Evolutionary conservation across 2,113 vertebrate species (phyloP).

Genomic region (Anguilla japonica): DNA sequence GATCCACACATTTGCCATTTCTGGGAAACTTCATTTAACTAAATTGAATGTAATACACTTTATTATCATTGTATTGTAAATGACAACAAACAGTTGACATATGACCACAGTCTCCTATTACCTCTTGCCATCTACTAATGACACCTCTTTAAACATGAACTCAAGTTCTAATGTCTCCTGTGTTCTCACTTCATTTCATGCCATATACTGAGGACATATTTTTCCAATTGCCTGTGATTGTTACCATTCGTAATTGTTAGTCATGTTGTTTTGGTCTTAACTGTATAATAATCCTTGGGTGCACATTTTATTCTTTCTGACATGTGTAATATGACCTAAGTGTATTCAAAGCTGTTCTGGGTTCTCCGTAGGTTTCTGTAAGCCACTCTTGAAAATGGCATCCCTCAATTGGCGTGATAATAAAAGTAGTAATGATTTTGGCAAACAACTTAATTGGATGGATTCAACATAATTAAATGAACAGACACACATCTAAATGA

Average conservation of each 20-base stretch:
- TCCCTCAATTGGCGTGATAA: too few species aligned
- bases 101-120: neutral
- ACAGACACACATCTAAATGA: too few species aligned
- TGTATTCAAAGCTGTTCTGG: neutral
- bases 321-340: neutral
- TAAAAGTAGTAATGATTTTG: too few species aligned
- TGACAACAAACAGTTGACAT: neutral
- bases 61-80: too few species aligned
- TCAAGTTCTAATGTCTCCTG: neutral
- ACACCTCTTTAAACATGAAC: neutral
- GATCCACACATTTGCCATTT: too few species aligned
- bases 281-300: neutral
- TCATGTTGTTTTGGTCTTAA: too few species aligned
- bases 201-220: neutral
- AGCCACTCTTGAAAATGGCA: too few species aligned
- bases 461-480: too few species aligned
- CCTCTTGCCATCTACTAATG: neutral
- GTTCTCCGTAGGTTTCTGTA: too few species aligned
- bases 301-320: neutral
- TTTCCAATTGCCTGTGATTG: neutral
- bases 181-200: neutral
- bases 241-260: neutral
- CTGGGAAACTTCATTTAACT: too few species aligned
- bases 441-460: too few species aligned
- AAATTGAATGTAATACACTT: too few species aligned